Evolutionary conservation across 2,797 vertebrate genomes (phyloP).

Genomic region (Ptychobarbus kaznakovi): DNA sequence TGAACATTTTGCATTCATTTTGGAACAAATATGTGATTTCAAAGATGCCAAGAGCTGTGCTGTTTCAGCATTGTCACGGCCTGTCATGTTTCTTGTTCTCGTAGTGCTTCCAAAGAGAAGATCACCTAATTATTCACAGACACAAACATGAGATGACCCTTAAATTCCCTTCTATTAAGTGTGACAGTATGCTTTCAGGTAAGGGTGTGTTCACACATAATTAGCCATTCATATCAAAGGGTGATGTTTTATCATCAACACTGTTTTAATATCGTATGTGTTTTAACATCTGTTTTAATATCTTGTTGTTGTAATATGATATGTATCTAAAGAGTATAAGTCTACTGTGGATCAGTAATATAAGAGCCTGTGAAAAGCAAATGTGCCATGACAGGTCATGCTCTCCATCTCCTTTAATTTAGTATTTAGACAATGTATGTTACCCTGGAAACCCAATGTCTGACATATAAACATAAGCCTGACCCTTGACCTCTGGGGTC

Average conservation of each 20-base stretch:
- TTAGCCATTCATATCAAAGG: background rate
- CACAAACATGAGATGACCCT: slow-evolving; percentile 99
- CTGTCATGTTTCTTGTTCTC: slow-evolving; percentile 63
- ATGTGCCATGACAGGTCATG: slow-evolving; percentile 27
- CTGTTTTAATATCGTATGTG: background rate
- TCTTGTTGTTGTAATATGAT: no score
- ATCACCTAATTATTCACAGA: slow-evolving; percentile 97
- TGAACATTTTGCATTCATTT: background rate
- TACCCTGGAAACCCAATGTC: slow-evolving; percentile 53
- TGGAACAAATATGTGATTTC: background rate
- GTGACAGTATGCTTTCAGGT: slow-evolving; percentile 93
- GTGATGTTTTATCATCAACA: background rate
- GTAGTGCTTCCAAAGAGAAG: slow-evolving; percentile 95
- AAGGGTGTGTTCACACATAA: slow-evolving; percentile 60
- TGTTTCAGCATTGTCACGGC: background rate
- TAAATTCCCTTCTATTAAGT: slow-evolving; percentile 94
- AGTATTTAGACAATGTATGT: slow-evolving; percentile 52
- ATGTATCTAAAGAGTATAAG: background rate
- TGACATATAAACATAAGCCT: slow-evolving; percentile 67
- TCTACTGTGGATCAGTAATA: background rate
- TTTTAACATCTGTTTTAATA: background rate
- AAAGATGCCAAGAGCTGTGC: background rate
- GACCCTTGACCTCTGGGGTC: slow-evolving; percentile 64
- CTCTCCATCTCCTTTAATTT: slow-evolving; percentile 38
- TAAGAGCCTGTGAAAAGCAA: slow-evolving; percentile 32